Evolutionary conservation across 2,888 invertebrate species (phyloP).

Genomic region (Corythucha ciliata): DNA sequence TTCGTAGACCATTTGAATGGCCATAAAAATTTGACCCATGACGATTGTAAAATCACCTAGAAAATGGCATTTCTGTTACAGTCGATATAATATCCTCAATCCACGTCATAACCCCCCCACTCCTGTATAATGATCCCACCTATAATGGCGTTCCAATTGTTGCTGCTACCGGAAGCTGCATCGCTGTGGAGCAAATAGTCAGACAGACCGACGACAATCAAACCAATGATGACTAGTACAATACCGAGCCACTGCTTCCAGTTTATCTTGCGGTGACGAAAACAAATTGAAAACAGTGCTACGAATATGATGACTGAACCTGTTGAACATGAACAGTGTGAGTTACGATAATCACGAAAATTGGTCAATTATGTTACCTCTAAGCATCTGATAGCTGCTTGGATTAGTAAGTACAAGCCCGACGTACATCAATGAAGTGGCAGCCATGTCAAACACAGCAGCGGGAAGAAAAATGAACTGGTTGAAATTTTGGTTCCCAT

Average conservation of each 20-base stretch:
- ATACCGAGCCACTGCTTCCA: constrained; percentile 70
- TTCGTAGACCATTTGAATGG: constrained; percentile 89
- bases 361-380: too few species aligned
- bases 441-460: constrained; percentile 79
- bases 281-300: constrained; percentile 73
- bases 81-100: too few species aligned
- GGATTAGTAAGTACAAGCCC: constrained; percentile 85
- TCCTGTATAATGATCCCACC: too few species aligned
- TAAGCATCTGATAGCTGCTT: constrained; percentile 92
- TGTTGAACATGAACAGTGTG: too few species aligned
- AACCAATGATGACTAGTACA: constrained; percentile 57
- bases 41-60: constrained; percentile 60
- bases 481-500: constrained; percentile 66
- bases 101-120: too few species aligned
- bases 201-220: constrained; percentile 61
- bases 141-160: too few species aligned
- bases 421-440: constrained; percentile 82
- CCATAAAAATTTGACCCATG: constrained; percentile 66
- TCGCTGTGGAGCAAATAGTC: too few species aligned
- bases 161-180: too few species aligned
- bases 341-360: too few species aligned
- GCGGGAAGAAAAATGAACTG: constrained; percentile 73
- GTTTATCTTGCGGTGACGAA: constrained; percentile 57
- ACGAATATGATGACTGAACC: constrained; percentile 83
- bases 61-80: too few species aligned